phyloP scores from a whole-genome alignment of 2,797 vertebrate species.

The Halcyon chelicuti region DNA sequence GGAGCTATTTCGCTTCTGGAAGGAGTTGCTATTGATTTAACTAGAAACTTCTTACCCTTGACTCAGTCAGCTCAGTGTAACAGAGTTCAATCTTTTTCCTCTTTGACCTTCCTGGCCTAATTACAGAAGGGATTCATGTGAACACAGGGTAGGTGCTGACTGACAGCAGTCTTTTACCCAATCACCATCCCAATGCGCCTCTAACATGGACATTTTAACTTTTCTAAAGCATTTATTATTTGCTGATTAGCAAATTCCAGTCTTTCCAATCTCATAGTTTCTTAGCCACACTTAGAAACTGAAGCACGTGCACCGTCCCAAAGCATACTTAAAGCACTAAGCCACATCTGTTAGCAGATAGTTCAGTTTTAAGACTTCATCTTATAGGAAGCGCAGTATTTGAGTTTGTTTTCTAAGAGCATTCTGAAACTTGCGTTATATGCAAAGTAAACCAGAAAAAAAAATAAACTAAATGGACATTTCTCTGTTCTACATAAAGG shows the following conservation, averaged over 20 bases:
- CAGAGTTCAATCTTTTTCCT: neutral
- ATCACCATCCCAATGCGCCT: neutral
- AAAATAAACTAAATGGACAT: neutral
- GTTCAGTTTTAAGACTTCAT: neutral
- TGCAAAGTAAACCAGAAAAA: neutral
- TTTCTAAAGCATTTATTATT: neutral
- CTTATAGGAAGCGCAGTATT: neutral
- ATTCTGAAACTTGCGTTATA: neutral
- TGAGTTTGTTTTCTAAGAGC: neutral
- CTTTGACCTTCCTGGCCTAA: conserved; percentile 34
- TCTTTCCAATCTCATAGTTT: neutral
- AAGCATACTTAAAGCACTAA: neutral
- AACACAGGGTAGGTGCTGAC: neutral
- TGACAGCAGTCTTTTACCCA: neutral
- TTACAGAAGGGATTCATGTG: neutral
- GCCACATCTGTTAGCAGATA: neutral
- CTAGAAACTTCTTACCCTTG: conserved; percentile 12
- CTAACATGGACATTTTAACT: neutral
- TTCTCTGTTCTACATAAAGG: neutral
- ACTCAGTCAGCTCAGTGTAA: neutral
- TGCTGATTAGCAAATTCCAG: neutral
- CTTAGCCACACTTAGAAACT: neutral
- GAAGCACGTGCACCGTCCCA: neutral
- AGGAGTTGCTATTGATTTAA: conserved; percentile 37
- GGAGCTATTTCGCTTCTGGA: conserved; percentile 6